Evolutionary conservation across 2,888 invertebrate genomes (phyloP).

Genomic region (Sarcophaga rosellei): DNA sequence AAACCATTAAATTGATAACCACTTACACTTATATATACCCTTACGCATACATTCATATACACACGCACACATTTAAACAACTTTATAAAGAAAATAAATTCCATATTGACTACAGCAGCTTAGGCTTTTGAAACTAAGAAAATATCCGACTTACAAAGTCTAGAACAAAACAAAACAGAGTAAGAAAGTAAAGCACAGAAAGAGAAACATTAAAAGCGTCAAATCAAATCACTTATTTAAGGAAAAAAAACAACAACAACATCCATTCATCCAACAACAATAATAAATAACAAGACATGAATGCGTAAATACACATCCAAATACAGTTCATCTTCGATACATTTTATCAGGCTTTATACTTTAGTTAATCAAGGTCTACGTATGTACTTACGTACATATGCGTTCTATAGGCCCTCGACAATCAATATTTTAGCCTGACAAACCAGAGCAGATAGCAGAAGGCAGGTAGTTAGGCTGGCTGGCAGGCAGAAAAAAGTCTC

Average conservation of each 20-base stretch:
- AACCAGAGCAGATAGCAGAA: slow-evolving; percentile 10
- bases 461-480: neutral
- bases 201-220: slow-evolving; percentile 55
- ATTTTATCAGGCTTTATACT: slow-evolving; percentile 3
- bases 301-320: slow-evolving; percentile 2
- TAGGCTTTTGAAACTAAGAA: neutral
- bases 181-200: slow-evolving; percentile 9
- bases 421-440: slow-evolving; percentile 24
- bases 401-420: no score
- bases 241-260: neutral
- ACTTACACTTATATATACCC: neutral
- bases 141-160: neutral
- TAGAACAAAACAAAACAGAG: neutral
- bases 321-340: neutral
- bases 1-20: slow-evolving; percentile 60
- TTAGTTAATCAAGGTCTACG: slow-evolving; percentile 19
- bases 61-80: neutral
- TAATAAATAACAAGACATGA: neutral
- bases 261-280: neutral
- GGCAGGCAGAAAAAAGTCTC: neutral
- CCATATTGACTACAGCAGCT: no score
- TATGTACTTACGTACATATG: neutral
- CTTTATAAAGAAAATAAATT: neutral
- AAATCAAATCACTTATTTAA: slow-evolving; percentile 68
- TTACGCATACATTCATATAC: neutral